Conservation (phyloP, 2,113 vertebrate genomes). For the Struthio camelus region DNA sequence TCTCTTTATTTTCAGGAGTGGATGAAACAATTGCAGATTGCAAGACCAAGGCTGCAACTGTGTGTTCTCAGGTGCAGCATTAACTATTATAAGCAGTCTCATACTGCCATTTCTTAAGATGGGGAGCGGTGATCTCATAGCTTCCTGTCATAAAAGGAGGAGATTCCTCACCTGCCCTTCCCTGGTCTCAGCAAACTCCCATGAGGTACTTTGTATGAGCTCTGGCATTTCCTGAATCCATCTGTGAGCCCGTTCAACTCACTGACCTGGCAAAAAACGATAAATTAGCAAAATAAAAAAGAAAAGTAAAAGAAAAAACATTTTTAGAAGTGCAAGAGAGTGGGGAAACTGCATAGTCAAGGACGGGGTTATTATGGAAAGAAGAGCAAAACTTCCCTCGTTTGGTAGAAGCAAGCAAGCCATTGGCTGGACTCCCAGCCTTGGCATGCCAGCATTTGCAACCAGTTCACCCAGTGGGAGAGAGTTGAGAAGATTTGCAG, state of each 20-base stretch:
- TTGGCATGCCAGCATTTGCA: background rate
- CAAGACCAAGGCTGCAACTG: background rate
- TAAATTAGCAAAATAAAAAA: background rate
- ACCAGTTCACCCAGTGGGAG: background rate
- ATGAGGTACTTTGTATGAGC: background rate
- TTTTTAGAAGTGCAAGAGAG: background rate
- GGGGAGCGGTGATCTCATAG: background rate
- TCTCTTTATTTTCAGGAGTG: background rate
- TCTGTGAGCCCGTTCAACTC: background rate
- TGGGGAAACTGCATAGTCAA: background rate
- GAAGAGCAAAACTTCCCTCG: background rate
- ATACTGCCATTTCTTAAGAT: background rate
- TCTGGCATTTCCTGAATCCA: background rate
- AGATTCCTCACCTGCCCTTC: background rate
- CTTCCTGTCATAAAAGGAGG: background rate
- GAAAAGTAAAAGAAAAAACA: background rate
- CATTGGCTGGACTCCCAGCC: background rate
- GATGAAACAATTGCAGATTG: background rate
- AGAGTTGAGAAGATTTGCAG: background rate
- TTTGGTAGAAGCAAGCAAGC: background rate
- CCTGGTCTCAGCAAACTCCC: background rate
- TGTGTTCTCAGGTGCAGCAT: background rate
- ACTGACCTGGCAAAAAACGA: background rate
- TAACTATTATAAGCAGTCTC: background rate
- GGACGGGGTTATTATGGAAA: background rate